Evolutionary conservation across 1,140 invertebrate genomes (phyloP).

Genomic region (Zelostemma sp.): DNA sequence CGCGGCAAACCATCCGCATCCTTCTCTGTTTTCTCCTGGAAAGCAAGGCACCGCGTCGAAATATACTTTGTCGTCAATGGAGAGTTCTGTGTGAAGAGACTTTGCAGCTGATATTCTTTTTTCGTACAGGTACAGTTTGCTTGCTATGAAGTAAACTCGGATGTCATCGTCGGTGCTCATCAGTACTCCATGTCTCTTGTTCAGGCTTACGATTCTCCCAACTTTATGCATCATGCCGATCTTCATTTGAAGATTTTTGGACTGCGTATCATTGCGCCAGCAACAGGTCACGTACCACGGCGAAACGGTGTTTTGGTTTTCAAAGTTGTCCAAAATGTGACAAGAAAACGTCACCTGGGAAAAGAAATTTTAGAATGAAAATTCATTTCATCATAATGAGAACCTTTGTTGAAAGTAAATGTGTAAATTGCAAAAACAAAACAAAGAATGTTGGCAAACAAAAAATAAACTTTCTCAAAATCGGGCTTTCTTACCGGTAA

Average conservation of each 20-base stretch:
- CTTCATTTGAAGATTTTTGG: not conserved
- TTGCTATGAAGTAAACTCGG: conserved; percentile 46
- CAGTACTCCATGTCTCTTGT: conserved; percentile 44
- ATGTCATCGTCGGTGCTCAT: conserved; percentile 25
- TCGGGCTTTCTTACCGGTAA: conserved; percentile 25
- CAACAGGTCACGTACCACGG: conserved; percentile 39
- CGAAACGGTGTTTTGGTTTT: not conserved
- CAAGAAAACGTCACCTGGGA: conserved; percentile 50
- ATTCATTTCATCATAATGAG: not conserved
- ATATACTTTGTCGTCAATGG: conserved; percentile 30
- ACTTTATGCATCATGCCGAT: conserved; percentile 28
- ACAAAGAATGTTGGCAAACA: not conserved
- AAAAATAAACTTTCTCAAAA: not conserved
- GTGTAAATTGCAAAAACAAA: not conserved
- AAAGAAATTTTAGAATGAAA: not conserved
- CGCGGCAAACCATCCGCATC: conserved; percentile 52
- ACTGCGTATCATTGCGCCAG: conserved; percentile 17
- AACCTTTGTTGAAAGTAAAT: not conserved
- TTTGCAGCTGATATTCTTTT: conserved; percentile 48
- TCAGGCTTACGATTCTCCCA: conserved; percentile 28
- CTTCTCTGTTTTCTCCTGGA: conserved; percentile 38
- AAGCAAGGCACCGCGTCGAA: conserved; percentile 56
- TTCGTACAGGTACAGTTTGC: conserved; percentile 45
- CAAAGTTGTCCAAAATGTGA: conserved; percentile 24
- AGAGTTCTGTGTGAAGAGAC: conserved; percentile 21